A percentile compares a stretch with the other conserved stretches of the same genome.
Conservation (phyloP, 2,888 invertebrate species). For the Lysandra bellargus region DNA sequence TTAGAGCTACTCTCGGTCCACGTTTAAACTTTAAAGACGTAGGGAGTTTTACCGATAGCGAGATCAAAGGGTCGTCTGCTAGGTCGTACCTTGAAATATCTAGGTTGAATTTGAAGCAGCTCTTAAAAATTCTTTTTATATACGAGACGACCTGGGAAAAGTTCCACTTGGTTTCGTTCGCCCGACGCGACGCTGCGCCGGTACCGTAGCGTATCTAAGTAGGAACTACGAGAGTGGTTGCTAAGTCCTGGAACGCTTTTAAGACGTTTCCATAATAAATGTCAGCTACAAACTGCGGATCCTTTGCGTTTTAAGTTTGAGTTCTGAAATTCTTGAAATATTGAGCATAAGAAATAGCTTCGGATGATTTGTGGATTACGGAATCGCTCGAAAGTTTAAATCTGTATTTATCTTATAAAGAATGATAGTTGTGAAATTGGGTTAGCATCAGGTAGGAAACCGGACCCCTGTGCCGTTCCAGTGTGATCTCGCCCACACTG, state of each 20-base stretch:
- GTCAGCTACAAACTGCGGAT: constrained; percentile 46
- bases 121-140: constrained; percentile 74
- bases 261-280: constrained; percentile 68
- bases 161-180: constrained; percentile 72
- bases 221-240: constrained; percentile 66
- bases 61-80: constrained; percentile 57
- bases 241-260: constrained; percentile 67
- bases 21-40: constrained; percentile 15
- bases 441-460: constrained; percentile 27
- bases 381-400: neutral
- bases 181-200: constrained; percentile 42
- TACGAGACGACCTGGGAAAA: constrained; percentile 65
- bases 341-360: constrained; percentile 15
- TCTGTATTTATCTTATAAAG: neutral
- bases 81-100: constrained; percentile 51
- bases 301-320: constrained; percentile 41
- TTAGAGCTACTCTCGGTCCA: constrained; percentile 12
- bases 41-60: constrained; percentile 31
- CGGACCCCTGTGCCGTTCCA: constrained; percentile 31
- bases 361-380: neutral
- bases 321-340: constrained; percentile 36
- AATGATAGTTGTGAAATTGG: neutral
- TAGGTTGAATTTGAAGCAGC: constrained; percentile 48
- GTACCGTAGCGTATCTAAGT: constrained; percentile 62
- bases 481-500: constrained; percentile 39